Conservation (phyloP, 2,888 invertebrate species). For the Parthenolecanium corni region DNA sequence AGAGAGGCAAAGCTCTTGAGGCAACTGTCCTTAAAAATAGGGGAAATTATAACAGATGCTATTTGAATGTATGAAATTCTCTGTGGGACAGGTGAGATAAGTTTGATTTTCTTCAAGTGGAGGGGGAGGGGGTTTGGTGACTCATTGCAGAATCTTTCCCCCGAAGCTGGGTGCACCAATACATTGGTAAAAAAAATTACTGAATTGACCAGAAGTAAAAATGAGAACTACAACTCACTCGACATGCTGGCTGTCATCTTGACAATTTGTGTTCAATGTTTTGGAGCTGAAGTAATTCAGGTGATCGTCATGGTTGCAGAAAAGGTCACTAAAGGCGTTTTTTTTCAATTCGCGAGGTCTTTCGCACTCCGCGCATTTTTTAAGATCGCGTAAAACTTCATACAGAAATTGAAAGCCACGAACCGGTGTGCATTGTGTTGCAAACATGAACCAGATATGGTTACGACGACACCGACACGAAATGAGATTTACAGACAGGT, state of each 20-base stretch:
- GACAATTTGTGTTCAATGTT: neutral
- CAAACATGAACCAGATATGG: slow-evolving; percentile 27
- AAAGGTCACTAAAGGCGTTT: neutral
- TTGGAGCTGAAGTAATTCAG: neutral
- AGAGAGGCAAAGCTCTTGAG: too few species aligned
- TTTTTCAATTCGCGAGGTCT: neutral
- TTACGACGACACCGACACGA: slow-evolving; percentile 9
- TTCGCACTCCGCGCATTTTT: neutral
- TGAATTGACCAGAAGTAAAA: too few species aligned
- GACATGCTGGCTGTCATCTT: slow-evolving; percentile 2
- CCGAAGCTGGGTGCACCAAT: too few species aligned
- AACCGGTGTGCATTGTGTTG: neutral
- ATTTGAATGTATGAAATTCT: too few species aligned
- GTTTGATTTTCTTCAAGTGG: too few species aligned
- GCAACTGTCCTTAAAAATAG: too few species aligned
- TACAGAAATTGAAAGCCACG: slow-evolving; percentile 21
- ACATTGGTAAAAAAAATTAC: too few species aligned
- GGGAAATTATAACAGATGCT: too few species aligned
- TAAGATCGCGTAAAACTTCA: neutral
- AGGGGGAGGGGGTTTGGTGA: too few species aligned
- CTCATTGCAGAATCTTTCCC: too few species aligned
- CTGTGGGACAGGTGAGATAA: too few species aligned
- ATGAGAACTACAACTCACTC: neutral
- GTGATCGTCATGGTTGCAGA: neutral
- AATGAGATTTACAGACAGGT: slow-evolving; percentile 26